phyloP scores from a whole-genome alignment of 2,797 vertebrate species.

The Corythornis leucogaster region DNA sequence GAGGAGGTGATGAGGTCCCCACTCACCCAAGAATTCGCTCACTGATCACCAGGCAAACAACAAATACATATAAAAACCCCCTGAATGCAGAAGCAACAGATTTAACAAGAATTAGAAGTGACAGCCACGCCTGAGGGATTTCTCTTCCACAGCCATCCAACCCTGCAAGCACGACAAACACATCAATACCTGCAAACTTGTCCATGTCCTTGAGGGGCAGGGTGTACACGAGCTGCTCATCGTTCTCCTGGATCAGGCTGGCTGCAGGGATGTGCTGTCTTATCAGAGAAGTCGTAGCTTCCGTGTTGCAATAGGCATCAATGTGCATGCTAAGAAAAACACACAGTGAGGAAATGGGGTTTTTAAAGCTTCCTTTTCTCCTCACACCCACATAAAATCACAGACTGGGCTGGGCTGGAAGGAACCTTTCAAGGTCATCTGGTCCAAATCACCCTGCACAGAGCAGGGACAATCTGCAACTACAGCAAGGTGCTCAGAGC shows the following conservation, averaged over 20 bases:
- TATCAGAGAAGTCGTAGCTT: constrained; percentile 84
- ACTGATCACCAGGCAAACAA: not conserved
- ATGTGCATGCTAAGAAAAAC: constrained; percentile 86
- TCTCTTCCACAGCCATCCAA: fast-evolving
- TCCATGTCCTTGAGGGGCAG: constrained; percentile 92
- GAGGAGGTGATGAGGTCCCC: not conserved
- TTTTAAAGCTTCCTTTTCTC: not conserved
- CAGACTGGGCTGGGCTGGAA: not conserved
- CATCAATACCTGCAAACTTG: constrained; percentile 88
- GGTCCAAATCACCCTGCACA: not conserved
- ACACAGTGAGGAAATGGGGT: fast-evolving
- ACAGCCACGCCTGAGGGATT: fast-evolving
- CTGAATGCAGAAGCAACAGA: fast-evolving
- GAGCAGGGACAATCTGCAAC: not conserved
- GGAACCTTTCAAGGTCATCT: not conserved
- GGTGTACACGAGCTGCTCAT: constrained; percentile 89
- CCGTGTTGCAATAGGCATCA: constrained; percentile 80
- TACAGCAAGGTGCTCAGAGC: not conserved
- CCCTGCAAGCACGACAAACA: not conserved
- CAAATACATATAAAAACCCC: fast-evolving
- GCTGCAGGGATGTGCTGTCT: constrained; percentile 87
- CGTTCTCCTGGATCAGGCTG: constrained; percentile 85
- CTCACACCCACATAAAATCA: not conserved
- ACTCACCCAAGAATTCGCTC: fast-evolving
- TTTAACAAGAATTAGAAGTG: not conserved